Percentiles rank a stretch among this genome's conserved stretches.
Evolutionary conservation across 2,113 vertebrate genomes (phyloP).

Genomic region (Nymphicus hollandicus): DNA sequence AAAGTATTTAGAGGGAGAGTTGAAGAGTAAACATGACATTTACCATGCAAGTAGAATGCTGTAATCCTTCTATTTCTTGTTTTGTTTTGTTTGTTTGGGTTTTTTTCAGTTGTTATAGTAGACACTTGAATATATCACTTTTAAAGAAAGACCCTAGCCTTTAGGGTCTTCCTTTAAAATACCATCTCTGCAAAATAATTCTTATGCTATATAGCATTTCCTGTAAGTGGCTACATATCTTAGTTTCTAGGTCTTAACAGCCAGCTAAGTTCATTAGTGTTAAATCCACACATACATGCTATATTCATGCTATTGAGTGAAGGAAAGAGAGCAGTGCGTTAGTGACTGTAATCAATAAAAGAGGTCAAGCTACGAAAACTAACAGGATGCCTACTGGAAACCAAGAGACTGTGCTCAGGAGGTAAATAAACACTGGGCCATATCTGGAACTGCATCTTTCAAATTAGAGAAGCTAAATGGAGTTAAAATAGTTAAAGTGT

Average conservation of each 20-base stretch:
- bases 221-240: background rate
- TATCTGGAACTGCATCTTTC: background rate
- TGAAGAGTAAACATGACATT: background rate
- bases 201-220: background rate
- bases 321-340: background rate
- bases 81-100: background rate
- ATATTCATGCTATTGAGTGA: background rate
- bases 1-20: background rate
- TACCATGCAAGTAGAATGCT: background rate
- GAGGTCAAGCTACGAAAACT: background rate
- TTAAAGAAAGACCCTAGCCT: background rate
- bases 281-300: background rate
- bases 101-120: background rate
- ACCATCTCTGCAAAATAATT: background rate
- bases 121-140: background rate
- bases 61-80: background rate
- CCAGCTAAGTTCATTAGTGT: background rate
- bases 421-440: background rate
- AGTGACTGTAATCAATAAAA: background rate
- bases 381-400: background rate
- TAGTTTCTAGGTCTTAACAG: background rate
- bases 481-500: background rate
- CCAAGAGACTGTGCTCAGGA: background rate
- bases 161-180: background rate
- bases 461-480: background rate